Base-by-base conservation (phyloP, 1,140 invertebrate genomes). In the Drosophila rufa region DNA sequence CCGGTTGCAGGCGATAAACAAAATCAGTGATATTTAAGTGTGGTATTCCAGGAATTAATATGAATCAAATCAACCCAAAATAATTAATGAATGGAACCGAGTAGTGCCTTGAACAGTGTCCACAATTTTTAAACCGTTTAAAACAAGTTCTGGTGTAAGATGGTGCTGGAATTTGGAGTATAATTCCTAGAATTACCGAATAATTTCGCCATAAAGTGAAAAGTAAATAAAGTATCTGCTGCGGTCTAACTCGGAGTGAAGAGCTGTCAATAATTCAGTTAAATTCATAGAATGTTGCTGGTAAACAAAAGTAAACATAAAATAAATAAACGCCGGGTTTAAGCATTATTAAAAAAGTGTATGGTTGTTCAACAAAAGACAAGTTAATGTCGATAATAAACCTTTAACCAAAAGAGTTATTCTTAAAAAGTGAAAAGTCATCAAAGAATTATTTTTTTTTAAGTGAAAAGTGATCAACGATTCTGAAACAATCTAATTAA, bases 1-100 rank as follows among this genome's bases (percentile, higher is more conserved):
- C 69, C 69, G 69, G 69, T 73, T 73, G 45, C 25, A 55, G 48
- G 42, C 43, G 17, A 71, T 43, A 22, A 70, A 38, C 50, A 22
- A 69, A 38, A 45, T 47, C 48, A 46, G 40, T 47, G 17, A 27
- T 19, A 45, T 38, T 19, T n/a, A 70, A 43, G 53, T 50, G 38
- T 4, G 22, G 38, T 40, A 56, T 73, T 74, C 68, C 30, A 2
- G 42, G 68, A 73, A 69, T 51, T 56, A 17, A 36, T 17, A 7
- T 50, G 17, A 22, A 25, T 56, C 53, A 40, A 56, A 40, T 36
- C 27, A 19, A 42, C 14, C 7, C 11, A 4, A 27, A 60, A 27
- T 8, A 50, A 15, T 22, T 12, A n/a, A 36, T n/a, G 19, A 50
- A 33, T 19, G 9, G 8, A 30, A 15, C 12, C 1, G 22, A 27